These are phyloP conservation scores for Stigmatopora argus DNA, from an alignment of 2,113 vertebrate genomes.

Conservation along the genomic window DNA sequence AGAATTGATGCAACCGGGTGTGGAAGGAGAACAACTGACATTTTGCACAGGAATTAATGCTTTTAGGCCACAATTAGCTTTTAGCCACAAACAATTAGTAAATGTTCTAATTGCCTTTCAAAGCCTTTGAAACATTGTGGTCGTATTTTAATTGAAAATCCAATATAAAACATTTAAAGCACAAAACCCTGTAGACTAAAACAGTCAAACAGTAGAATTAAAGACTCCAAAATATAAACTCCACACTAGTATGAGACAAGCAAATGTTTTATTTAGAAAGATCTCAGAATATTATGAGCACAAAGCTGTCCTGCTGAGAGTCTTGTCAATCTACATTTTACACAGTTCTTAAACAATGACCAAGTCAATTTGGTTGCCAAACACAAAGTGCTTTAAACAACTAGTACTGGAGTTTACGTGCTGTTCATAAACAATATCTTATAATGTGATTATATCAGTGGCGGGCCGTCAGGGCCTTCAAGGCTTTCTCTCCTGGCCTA, in stretches of 20 bases:
- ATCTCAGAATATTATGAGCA: background rate
- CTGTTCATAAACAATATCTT: background rate
- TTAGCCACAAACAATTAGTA: background rate
- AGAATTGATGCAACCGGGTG: background rate
- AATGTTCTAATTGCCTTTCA: background rate
- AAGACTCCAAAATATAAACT: background rate
- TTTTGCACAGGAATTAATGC: background rate
- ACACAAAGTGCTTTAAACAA: background rate
- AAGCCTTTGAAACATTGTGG: background rate
- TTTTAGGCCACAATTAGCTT: background rate
- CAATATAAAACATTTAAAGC: slow-evolving; percentile 10
- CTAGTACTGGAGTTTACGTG: background rate
- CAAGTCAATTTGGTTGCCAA: background rate
- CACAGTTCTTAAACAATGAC: background rate
- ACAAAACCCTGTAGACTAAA: background rate
- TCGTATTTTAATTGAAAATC: background rate
- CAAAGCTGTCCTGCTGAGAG: background rate
- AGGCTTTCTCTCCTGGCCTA: no score
- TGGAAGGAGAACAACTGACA: background rate
- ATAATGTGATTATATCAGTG: no score
- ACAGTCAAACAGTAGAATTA: background rate
- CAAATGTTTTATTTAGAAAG: background rate
- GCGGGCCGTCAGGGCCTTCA: no score
- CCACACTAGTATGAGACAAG: background rate
- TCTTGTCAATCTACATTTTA: background rate